These are phyloP conservation scores for Hipposideros larvatus DNA, from an alignment of 2,797 vertebrate species.

Conservation along the genomic window DNA sequence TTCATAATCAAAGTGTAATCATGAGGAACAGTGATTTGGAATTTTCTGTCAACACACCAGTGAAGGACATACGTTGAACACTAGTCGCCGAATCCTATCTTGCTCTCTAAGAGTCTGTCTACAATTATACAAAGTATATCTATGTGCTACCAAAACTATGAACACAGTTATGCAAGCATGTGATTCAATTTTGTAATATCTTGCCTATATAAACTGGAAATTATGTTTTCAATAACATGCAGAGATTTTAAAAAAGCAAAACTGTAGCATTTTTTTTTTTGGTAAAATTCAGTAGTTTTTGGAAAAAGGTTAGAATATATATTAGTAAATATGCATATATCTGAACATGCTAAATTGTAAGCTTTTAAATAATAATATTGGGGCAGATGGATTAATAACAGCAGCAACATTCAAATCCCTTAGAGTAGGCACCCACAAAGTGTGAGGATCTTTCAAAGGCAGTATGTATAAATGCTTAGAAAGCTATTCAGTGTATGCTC, in stretches of 20 bases:
- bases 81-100: neutral
- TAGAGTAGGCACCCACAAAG: neutral
- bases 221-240: neutral
- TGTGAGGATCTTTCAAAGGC: neutral
- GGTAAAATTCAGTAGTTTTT: neutral
- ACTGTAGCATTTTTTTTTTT: neutral
- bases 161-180: neutral
- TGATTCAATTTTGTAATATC: neutral
- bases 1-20: conserved; percentile 74
- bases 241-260: neutral
- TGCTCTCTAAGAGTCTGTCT: neutral
- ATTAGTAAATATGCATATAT: neutral
- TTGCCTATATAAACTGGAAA: neutral
- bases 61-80: conserved; percentile 42
- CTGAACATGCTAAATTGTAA: neutral
- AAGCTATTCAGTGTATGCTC: neutral
- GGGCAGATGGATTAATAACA: neutral
- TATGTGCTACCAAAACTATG: neutral
- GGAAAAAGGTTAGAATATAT: neutral
- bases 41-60: conserved; percentile 51
- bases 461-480: neutral
- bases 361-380: neutral
- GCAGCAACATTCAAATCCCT: neutral
- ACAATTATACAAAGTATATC: neutral
- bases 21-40: conserved; percentile 60